phyloP scores from a whole-genome alignment of 1,140 invertebrate genomes.

The Halesus radiatus region DNA sequence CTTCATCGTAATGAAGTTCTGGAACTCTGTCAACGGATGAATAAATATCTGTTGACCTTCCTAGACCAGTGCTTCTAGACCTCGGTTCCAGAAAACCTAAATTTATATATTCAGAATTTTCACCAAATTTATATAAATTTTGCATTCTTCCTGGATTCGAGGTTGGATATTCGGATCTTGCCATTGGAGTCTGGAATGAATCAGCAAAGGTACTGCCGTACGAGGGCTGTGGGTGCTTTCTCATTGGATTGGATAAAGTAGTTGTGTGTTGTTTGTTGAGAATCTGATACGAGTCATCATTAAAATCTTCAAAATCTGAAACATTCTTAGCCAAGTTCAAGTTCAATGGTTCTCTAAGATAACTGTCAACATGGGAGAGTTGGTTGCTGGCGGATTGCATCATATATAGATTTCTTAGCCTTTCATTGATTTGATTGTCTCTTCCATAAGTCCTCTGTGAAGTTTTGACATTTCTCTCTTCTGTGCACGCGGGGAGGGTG shows the following conservation, averaged over 20 bases:
- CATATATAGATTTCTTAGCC: background rate
- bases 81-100: too few relatives aligned
- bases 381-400: background rate
- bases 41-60: too few relatives aligned
- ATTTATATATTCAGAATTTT: background rate
- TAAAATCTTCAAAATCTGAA: background rate
- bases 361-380: background rate
- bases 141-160: background rate
- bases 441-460: too few relatives aligned
- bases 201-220: background rate
- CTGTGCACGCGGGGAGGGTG: too few relatives aligned
- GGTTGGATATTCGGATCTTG: background rate
- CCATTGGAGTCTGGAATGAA: background rate
- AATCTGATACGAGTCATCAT: background rate
- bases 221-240: background rate
- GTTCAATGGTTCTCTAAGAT: background rate
- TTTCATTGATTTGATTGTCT: background rate
- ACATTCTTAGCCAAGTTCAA: background rate
- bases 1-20: background rate
- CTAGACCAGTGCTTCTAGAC: too few relatives aligned
- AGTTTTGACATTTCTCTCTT: too few relatives aligned
- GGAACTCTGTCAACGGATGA: background rate
- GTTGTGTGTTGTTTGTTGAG: background rate
- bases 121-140: background rate
- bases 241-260: background rate